Conservation (phyloP, 2,797 vertebrate genomes). For the Notamacropus eugenii region DNA sequence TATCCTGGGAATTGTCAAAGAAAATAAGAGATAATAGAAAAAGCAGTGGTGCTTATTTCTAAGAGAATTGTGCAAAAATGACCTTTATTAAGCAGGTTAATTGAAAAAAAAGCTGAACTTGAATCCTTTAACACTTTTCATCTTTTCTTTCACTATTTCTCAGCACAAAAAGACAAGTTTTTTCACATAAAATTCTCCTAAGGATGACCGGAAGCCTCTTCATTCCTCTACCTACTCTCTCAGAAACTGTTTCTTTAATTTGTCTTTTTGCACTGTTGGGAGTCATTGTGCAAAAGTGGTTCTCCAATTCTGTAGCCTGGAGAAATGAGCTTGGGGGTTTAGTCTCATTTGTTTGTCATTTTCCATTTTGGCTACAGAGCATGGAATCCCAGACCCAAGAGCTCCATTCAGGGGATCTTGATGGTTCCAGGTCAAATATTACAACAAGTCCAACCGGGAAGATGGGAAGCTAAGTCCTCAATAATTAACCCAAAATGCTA, state of each 20-base stretch:
- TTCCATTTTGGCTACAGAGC: neutral
- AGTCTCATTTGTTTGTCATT: neutral
- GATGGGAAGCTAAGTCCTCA: neutral
- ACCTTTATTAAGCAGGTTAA: neutral
- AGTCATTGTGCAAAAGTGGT: neutral
- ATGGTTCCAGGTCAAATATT: neutral
- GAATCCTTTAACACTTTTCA: neutral
- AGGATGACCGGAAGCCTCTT: neutral
- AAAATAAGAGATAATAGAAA: slow-evolving; percentile 14
- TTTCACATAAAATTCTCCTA: neutral
- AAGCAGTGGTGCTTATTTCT: slow-evolving; percentile 15
- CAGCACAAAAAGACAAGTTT: neutral
- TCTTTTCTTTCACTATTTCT: neutral
- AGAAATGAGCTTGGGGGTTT: neutral
- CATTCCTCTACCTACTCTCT: neutral
- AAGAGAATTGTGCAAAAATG: slow-evolving; percentile 1
- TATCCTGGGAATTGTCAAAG: neutral
- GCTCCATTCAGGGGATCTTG: neutral
- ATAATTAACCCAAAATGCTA: neutral
- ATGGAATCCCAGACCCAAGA: neutral
- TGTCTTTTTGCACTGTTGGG: neutral
- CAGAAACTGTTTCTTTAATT: neutral
- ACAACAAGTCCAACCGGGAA: neutral
- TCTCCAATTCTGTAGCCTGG: neutral
- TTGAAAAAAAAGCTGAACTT: neutral